Percentiles rank a stretch among this genome's conserved stretches.
Evolutionary conservation across 2,888 invertebrate species (phyloP).

Genomic region (Drosophila neotestacea): DNA sequence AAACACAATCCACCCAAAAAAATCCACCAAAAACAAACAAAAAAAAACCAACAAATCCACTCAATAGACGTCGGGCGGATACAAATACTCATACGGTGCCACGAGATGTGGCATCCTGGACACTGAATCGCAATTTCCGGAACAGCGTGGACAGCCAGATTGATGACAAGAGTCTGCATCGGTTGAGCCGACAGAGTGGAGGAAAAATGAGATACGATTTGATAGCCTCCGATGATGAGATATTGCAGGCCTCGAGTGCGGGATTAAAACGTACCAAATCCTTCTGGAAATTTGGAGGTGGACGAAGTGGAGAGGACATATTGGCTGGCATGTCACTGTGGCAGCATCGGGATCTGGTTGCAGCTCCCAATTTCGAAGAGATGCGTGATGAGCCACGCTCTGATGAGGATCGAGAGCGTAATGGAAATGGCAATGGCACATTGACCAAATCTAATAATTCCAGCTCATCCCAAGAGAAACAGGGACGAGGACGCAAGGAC

Average conservation of each 20-base stretch:
- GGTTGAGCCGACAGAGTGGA: slow-evolving; percentile 66
- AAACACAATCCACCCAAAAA: slow-evolving; percentile 23
- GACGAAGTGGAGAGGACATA: slow-evolving; percentile 90
- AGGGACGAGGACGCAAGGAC: slow-evolving; percentile 73
- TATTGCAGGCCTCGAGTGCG: slow-evolving; percentile 86
- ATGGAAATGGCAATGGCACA: slow-evolving; percentile 63
- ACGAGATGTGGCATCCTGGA: slow-evolving; percentile 83
- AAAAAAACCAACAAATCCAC: slow-evolving; percentile 13
- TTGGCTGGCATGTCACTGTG: slow-evolving; percentile 94
- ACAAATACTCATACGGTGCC: slow-evolving; percentile 81
- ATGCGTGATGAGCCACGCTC: slow-evolving; percentile 62
- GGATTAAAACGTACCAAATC: slow-evolving; percentile 93
- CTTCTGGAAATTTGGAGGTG: slow-evolving; percentile 92
- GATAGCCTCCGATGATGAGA: slow-evolving; percentile 84
- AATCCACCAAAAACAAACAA: slow-evolving; percentile 21
- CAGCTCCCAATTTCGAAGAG: slow-evolving; percentile 80
- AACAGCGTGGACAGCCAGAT: slow-evolving; percentile 83
- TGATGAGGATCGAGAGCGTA: slow-evolving; percentile 54
- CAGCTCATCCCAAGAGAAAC: slow-evolving; percentile 79
- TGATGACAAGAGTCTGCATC: slow-evolving; percentile 79
- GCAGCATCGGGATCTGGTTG: slow-evolving; percentile 94
- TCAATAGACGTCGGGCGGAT: slow-evolving; percentile 77
- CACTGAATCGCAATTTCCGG: slow-evolving; percentile 83
- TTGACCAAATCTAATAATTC: slow-evolving; percentile 78
- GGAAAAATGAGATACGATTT: slow-evolving; percentile 82